Conservation (phyloP, 2,113 vertebrate species). For the Pachypanchax playfairii region DNA sequence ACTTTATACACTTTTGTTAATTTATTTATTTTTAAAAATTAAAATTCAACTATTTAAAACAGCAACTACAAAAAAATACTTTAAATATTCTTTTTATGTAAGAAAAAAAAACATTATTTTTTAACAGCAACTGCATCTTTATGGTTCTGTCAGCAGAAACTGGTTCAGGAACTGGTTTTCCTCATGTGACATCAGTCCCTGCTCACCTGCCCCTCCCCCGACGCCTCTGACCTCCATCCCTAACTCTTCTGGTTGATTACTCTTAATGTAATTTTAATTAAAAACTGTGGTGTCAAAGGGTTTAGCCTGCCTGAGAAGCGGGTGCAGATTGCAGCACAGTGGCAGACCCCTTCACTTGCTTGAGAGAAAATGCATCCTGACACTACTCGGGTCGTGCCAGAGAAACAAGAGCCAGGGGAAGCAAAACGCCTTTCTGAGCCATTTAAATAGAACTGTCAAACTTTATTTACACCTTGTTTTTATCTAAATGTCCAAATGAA, state of each 20-base stretch:
- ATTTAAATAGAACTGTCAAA: conserved; percentile 17
- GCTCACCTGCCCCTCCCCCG: conserved; percentile 29
- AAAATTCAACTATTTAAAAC: neutral
- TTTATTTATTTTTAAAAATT: too few relatives aligned
- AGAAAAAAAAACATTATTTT: too few relatives aligned
- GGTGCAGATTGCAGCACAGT: conserved; percentile 98
- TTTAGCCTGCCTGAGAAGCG: conserved; percentile 98
- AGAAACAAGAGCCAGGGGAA: conserved; percentile 56
- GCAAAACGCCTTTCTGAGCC: conserved; percentile 46
- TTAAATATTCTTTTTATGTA: neutral
- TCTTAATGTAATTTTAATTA: conserved; percentile 99
- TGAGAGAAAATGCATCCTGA: conserved; percentile 98
- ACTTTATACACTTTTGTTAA: neutral
- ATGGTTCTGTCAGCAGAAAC: conserved; percentile 23
- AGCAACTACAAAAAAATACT: neutral
- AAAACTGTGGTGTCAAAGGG: conserved; percentile 99
- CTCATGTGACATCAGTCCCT: conserved; percentile 4
- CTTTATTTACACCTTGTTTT: too few relatives aligned
- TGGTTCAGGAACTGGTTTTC: too few relatives aligned
- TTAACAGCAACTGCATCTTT: too few relatives aligned
- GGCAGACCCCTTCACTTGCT: conserved; percentile 94
- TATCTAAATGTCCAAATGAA: too few relatives aligned
- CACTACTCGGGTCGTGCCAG: conserved; percentile 76
- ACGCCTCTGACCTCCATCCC: conserved; percentile 66
- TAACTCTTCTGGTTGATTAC: conserved; percentile 98